A percentile compares a stretch with the other conserved stretches of the same genome.
Conservation (phyloP, 1,140 invertebrate species). For the Zaprionus lachaisei region DNA sequence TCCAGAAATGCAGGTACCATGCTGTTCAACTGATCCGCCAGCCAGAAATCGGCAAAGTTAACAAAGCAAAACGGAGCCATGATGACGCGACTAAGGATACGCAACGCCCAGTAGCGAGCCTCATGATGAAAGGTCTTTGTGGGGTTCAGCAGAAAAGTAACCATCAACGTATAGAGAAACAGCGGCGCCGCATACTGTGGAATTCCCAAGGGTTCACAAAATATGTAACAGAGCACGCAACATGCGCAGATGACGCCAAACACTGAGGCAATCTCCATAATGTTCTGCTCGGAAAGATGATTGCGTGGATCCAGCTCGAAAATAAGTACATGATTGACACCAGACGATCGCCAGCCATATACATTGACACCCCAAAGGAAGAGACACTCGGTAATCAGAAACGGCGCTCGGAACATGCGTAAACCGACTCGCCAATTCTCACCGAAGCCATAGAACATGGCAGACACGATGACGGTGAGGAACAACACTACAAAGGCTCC, state of each 20-base stretch:
- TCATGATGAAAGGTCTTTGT: conserved; percentile 91
- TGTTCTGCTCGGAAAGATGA: conserved; percentile 93
- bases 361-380: conserved; percentile 95
- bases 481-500: conserved; percentile 93
- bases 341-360: conserved; percentile 94
- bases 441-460: conserved; percentile 85
- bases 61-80: conserved; percentile 98
- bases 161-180: conserved; percentile 88
- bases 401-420: conserved; percentile 92
- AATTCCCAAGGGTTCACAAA: conserved; percentile 90
- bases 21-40: conserved; percentile 99
- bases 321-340: conserved; percentile 94
- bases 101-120: conserved; percentile 88
- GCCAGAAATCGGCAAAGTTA: conserved; percentile 99
- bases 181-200: conserved; percentile 92
- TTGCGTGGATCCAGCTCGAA: conserved; percentile 96
- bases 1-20: conserved; percentile 95
- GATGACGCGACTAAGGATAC: conserved; percentile 89
- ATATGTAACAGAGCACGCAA: conserved; percentile 88
- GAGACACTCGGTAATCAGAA: conserved; percentile 93
- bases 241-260: conserved; percentile 94
- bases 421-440: conserved; percentile 86
- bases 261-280: conserved; percentile 94
- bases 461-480: conserved; percentile 89
- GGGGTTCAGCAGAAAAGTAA: conserved; percentile 92